Evolutionary conservation across 2,888 invertebrate genomes (phyloP).

Genomic region (Iselma pallidipennis): DNA sequence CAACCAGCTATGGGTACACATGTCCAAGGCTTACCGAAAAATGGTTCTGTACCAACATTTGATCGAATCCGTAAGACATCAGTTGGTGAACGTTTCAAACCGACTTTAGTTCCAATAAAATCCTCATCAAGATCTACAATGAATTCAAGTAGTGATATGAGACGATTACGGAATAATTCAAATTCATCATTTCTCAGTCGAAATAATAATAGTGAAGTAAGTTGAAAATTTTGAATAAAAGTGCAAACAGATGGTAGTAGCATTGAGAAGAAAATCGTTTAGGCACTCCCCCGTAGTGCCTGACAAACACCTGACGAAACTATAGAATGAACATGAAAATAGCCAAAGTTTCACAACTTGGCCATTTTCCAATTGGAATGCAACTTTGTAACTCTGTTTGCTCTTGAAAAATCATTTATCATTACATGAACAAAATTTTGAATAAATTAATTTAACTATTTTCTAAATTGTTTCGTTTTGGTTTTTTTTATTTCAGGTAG

Average conservation of each 20-base stretch:
- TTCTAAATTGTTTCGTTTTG: background rate
- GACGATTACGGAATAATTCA: conserved; percentile 62
- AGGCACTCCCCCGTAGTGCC: no score
- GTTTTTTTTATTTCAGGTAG: conserved; percentile 54
- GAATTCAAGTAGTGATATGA: conserved; percentile 73
- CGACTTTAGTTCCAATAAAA: conserved; percentile 80
- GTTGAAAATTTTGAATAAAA: conserved; percentile 30
- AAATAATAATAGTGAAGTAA: conserved; percentile 64
- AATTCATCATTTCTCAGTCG: conserved; percentile 63
- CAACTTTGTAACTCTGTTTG: conserved; percentile 16
- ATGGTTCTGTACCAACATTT: conserved; percentile 89
- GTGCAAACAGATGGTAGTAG: no score
- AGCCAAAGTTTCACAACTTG: conserved; percentile 26
- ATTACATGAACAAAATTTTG: background rate
- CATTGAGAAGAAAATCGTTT: no score
- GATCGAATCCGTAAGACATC: conserved; percentile 84
- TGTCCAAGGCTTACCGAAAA: conserved; percentile 71
- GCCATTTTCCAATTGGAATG: conserved; percentile 25
- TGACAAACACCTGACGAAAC: conserved; percentile 22
- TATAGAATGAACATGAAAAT: conserved; percentile 16
- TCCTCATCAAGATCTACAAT: conserved; percentile 77
- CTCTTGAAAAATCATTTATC: conserved; percentile 16
- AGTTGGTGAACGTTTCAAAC: conserved; percentile 81
- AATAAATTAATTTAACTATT: background rate
- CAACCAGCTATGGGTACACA: conserved; percentile 80